Conservation (phyloP, 2,888 invertebrate species). For the Andrena bicolor region DNA sequence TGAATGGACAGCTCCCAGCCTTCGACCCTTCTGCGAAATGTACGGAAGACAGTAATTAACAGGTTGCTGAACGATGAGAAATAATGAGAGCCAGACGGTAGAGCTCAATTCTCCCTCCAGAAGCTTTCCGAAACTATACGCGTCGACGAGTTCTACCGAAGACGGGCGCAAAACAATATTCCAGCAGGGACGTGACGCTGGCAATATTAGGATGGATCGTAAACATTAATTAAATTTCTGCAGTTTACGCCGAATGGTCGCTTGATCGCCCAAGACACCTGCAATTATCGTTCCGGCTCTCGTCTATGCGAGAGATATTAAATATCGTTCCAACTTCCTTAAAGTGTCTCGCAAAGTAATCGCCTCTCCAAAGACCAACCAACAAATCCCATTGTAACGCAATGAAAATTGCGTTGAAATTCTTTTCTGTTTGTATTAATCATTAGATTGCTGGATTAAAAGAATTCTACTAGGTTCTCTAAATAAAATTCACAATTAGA, state of each 20-base stretch:
- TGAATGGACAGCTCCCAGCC: constrained; percentile 67
- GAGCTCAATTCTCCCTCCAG: constrained; percentile 50
- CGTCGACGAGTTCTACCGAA: constrained; percentile 37
- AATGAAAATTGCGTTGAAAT: not conserved
- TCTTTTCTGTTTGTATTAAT: no score
- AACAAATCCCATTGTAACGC: not conserved
- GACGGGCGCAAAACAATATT: constrained; percentile 51
- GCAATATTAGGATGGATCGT: constrained; percentile 52
- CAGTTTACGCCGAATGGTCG: constrained; percentile 12
- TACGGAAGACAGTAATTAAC: constrained; percentile 71
- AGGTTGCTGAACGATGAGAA: constrained; percentile 68
- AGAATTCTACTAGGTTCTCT: no score
- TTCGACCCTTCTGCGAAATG: constrained; percentile 52
- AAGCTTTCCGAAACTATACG: constrained; percentile 57
- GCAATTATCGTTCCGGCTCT: constrained; percentile 1
- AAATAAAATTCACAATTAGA: no score
- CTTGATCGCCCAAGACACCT: constrained; percentile 3
- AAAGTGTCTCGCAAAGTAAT: not conserved
- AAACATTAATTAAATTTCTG: constrained; percentile 56
- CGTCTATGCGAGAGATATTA: not conserved
- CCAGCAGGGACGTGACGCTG: constrained; percentile 47
- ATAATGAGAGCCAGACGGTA: constrained; percentile 64
- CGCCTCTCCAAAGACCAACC: not conserved
- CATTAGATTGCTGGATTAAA: no score
- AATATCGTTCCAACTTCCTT: not conserved